A percentile compares a stretch with the other conserved stretches of the same genome.
phyloP scores from a whole-genome alignment of 2,888 invertebrate species.

The Cephus rjabovi region DNA sequence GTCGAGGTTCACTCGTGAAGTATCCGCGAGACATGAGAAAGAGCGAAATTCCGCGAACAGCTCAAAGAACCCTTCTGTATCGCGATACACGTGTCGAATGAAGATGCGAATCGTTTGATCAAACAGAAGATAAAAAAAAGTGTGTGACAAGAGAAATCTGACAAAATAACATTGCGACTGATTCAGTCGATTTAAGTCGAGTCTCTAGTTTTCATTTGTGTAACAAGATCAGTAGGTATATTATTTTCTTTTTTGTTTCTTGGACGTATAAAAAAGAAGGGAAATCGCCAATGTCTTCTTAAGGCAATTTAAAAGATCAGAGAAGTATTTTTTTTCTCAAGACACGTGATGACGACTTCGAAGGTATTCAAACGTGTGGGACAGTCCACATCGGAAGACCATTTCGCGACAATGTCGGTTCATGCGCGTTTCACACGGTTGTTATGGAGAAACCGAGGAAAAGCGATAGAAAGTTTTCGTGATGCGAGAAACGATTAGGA shows the following conservation, averaged over 20 bases:
- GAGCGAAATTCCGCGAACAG: constrained; percentile 9
- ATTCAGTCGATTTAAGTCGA: background rate
- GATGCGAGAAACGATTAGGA: constrained; percentile 13
- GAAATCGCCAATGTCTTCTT: background rate
- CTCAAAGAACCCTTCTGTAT: background rate
- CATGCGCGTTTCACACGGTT: background rate
- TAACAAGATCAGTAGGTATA: background rate
- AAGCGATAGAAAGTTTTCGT: background rate
- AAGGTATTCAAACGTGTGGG: background rate
- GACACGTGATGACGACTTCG: background rate
- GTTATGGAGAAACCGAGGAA: background rate
- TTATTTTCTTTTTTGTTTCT: background rate
- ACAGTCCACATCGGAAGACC: background rate
- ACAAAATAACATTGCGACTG: background rate
- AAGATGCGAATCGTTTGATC: background rate
- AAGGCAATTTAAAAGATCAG: background rate
- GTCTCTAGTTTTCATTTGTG: background rate
- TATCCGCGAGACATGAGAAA: constrained; percentile 28
- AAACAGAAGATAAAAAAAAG: background rate
- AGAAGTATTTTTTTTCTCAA: background rate
- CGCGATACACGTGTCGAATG: constrained; percentile 1
- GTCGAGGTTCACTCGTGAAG: constrained; percentile 33
- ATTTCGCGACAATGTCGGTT: background rate
- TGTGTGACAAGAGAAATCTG: background rate
- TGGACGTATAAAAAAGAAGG: background rate